These are phyloP conservation scores for Peribatodes rhomboidaria DNA, from an alignment of 2,888 invertebrate species.

Conservation along the genomic window DNA sequence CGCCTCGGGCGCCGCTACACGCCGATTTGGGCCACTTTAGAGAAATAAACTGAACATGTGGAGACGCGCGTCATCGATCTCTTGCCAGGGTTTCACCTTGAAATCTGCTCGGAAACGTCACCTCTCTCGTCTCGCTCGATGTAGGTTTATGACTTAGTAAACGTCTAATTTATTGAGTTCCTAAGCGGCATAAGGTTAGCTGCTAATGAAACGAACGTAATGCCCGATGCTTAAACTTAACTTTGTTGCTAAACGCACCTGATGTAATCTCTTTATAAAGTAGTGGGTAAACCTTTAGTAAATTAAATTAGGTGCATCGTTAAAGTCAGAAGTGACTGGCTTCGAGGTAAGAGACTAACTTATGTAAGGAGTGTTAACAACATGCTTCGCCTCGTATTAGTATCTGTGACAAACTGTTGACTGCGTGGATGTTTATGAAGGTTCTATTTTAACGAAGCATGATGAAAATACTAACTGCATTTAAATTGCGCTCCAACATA, in stretches of 20 bases:
- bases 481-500: neutral
- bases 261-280: conserved; percentile 21
- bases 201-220: conserved; percentile 14
- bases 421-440: neutral
- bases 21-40: conserved; percentile 65
- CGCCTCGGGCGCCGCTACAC: conserved; percentile 68
- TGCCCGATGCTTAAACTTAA: conserved; percentile 17
- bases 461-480: neutral
- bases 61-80: conserved; percentile 51
- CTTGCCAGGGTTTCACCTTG: conserved; percentile 44
- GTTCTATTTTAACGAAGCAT: neutral
- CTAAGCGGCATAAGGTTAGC: conserved; percentile 19
- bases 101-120: conserved; percentile 29
- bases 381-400: neutral
- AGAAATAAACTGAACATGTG: conserved; percentile 57
- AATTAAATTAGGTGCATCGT: conserved; percentile 25
- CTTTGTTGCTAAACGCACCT: conserved; percentile 24
- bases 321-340: conserved; percentile 4
- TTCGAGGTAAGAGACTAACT: conserved; percentile 3
- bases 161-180: conserved; percentile 30
- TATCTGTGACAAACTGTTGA: conserved; percentile 1
- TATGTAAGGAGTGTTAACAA: conserved; percentile 2
- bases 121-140: conserved; percentile 25
- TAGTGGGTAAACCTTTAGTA: conserved; percentile 14
- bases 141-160: conserved; percentile 41